Base-by-base conservation (phyloP, 1,140 invertebrate species). In the Matsumurasca onukii region DNA sequence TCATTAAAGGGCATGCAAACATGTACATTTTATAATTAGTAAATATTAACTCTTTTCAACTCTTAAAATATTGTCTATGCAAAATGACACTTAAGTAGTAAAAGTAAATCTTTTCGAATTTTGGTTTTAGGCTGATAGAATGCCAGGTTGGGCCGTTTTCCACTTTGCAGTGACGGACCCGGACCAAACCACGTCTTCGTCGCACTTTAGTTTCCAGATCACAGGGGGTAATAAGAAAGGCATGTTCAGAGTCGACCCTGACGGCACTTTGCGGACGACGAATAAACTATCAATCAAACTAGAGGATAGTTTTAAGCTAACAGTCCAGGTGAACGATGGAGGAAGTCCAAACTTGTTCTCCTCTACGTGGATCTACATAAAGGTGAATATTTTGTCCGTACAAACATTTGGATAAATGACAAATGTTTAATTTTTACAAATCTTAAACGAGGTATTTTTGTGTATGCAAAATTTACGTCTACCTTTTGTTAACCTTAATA, bases 81-180 rank as follows among this genome's bases (percentile, higher is more conserved):
- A n/a, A n/a, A n/a, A n/a, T n/a, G n/a, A n/a, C n/a, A n/a, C n/a
- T n/a, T n/a, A n/a, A n/a, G n/a, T n/a, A n/a, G n/a, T n/a, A n/a
- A n/a, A n/a, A n/a, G n/a, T n/a, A n/a, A n/a, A n/a, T n/a, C n/a
- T n/a, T n/a, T n/a, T n/a, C n/a, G n/a, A n/a, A n/a, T n/a, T n/a
- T n/a, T n/a, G n/a, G n/a, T n/a, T 39, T 13, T n/a, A 59, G 55
- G 55, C 55, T 59, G 55, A 59, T n/a, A 25, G 55, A 3, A 27
- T 59, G 55, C 55, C 55, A 27, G 55, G 55, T 5, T 59, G 55
- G 55, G 55, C 55, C 2, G 55, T 59, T 59, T 59, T 59, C 25
- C 55, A 59, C 25, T 59, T 59, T 29, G 55, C 55, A 27, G 55
- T 59, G 5, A 27, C 55, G 3, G 55, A 59, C 55, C 24, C 55